Evolutionary conservation across 2,797 vertebrate species (phyloP).

Genomic region (Amblyraja radiata): DNA sequence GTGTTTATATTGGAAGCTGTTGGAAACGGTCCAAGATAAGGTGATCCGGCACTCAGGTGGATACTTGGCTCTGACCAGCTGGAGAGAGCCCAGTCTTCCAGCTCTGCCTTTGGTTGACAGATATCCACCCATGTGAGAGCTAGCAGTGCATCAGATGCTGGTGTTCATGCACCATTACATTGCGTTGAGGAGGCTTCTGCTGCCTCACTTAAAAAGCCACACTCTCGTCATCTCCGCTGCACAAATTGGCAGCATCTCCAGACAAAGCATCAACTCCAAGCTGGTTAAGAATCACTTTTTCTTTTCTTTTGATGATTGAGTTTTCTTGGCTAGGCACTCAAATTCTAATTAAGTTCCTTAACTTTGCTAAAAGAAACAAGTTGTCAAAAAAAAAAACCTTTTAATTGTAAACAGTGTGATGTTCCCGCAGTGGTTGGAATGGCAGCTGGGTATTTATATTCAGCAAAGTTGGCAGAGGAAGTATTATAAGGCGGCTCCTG

Average conservation of each 20-base stretch:
- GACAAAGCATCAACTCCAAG: neutral
- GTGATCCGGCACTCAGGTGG: neutral
- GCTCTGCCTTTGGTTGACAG: neutral
- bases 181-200: neutral
- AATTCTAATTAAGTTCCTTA: neutral
- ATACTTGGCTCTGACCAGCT: neutral
- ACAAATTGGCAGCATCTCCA: neutral
- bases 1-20: neutral
- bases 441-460: neutral
- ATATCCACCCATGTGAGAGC: neutral
- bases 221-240: neutral
- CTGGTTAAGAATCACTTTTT: slow-evolving; percentile 11
- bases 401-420: neutral
- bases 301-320: neutral
- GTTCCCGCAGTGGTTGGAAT: neutral
- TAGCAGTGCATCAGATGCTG: neutral
- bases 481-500: neutral
- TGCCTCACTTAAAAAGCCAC: neutral
- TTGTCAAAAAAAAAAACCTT: neutral
- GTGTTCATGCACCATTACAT: neutral
- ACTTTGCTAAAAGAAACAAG: neutral
- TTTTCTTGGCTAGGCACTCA: neutral
- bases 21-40: neutral
- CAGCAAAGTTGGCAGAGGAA: neutral
- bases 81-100: neutral